Conservation (phyloP, 2,113 vertebrate species). For the Seriola dumerili region DNA sequence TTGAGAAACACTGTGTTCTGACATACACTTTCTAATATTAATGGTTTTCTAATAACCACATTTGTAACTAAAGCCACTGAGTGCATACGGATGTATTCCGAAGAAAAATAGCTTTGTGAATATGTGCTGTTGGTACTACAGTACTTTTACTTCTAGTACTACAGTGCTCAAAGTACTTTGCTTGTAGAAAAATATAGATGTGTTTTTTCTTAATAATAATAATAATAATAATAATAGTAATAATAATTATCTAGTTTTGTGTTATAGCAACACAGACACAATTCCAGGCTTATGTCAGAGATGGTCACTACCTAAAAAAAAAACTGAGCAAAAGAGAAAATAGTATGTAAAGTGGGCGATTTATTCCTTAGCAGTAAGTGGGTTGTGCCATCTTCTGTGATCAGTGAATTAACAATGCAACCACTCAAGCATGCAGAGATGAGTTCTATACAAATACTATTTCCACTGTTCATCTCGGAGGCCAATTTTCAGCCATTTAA, state of each 20-base stretch:
- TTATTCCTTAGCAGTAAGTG: neutral
- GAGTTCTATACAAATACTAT: neutral
- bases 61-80: conserved; percentile 6
- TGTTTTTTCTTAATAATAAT: too few species aligned
- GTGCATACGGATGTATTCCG: neutral
- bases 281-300: neutral
- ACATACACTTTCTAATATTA: neutral
- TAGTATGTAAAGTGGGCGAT: neutral
- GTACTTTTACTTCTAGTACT: neutral
- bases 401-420: neutral
- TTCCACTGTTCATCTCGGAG: neutral
- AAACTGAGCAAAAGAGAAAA: neutral
- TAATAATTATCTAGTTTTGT: too few species aligned
- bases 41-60: conserved; percentile 25
- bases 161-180: too few species aligned
- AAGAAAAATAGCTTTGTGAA: neutral
- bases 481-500: conserved; percentile 6
- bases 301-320: neutral
- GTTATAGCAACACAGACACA: neutral
- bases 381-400: neutral
- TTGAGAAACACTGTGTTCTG: too few species aligned
- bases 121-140: neutral
- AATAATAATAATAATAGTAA: too few species aligned
- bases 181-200: too few species aligned
- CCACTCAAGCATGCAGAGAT: neutral